Conservation (phyloP, 2,888 invertebrate genomes). For the Dolichomitus sp. region DNA sequence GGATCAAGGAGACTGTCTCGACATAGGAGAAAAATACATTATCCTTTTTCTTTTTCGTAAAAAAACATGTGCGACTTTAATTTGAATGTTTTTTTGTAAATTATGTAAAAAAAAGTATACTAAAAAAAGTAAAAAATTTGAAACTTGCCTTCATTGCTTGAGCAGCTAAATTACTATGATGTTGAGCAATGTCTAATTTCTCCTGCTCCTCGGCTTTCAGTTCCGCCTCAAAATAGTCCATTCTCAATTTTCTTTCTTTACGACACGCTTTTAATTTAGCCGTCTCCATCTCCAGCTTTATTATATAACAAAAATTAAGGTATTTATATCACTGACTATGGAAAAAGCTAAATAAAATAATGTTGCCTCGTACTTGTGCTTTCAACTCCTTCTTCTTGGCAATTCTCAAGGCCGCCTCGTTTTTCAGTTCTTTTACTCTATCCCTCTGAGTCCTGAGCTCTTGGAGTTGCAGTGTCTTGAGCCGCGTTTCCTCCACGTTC, state of each 20-base stretch:
- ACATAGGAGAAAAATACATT: too few relatives aligned
- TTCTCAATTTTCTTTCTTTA: slow-evolving; percentile 57
- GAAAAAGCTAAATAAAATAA: slow-evolving; percentile 21
- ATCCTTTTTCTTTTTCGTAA: too few relatives aligned
- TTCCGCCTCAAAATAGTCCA: slow-evolving; percentile 31
- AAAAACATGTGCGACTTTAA: too few relatives aligned
- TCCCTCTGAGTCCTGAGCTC: slow-evolving; percentile 60
- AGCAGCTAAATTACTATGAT: slow-evolving; percentile 56
- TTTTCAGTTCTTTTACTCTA: slow-evolving; percentile 57
- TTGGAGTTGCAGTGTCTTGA: slow-evolving; percentile 52
- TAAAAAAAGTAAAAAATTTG: too few relatives aligned
- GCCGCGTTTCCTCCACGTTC: slow-evolving; percentile 44
- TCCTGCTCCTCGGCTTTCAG: slow-evolving; percentile 58
- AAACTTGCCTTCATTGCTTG: slow-evolving; percentile 68
- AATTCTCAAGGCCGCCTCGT: slow-evolving; percentile 65
- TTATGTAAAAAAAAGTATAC: too few relatives aligned
- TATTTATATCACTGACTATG: background rate
- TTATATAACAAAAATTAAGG: slow-evolving; percentile 1
- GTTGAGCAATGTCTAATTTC: slow-evolving; percentile 59
- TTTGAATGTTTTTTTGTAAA: too few relatives aligned
- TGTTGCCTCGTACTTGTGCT: slow-evolving; percentile 67
- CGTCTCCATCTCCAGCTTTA: slow-evolving; percentile 68
- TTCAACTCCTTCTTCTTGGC: slow-evolving; percentile 66
- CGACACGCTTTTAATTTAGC: slow-evolving; percentile 45
- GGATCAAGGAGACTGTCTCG: slow-evolving; percentile 25